Base-by-base conservation (phyloP, 2,888 invertebrate species). In the Drosophila nr. perissopoda region DNA sequence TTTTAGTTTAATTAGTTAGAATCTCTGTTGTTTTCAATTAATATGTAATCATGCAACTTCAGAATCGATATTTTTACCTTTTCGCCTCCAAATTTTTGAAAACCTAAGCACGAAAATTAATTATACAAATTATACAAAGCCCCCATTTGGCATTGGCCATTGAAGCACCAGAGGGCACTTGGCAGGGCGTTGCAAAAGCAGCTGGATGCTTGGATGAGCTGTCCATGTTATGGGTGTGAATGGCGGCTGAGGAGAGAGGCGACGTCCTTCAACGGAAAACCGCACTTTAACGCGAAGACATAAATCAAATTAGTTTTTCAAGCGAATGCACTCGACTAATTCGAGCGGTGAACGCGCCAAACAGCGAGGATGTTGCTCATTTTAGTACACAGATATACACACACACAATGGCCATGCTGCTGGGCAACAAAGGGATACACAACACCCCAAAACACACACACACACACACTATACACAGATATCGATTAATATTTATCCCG, bases 251-350 rank as follows among this genome's bases (percentile, higher is more conserved):
- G 31, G 63, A 59, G 36, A 38, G 60, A 57, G 73, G 65, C 65
- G 59, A 42, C 64, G 51, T 53, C 34, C 73, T 64, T 52, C 38
- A 61, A 40, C 72, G 75, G 75, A 78, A 78, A 80, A 73, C 75
- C 80, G 71, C 78, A 82, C 87, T 78, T 78, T 78, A 82, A 80
- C 85, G 77, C 76, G 80, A 79, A 80, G 76, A 81, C 91, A 90
- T 90, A 91, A 91, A 90, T 91, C 90, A 91, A 91, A 91, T 90
- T 82, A 89, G 83, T 91, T 90, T 87, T 87, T 87, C 90, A 75
- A 79, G 78, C 80, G 88, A 89, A 81, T 89, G 86, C 90, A 91
- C 89, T 87, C 83, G 82, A 88, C 90, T 83, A 88, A 85, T 86
- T 82, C 89, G 69, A 72, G 79, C 72, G 71, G 73, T 73, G 73